These are phyloP conservation scores for Coilia nasus DNA, from an alignment of 2,797 vertebrate species.

Conservation along the genomic window DNA sequence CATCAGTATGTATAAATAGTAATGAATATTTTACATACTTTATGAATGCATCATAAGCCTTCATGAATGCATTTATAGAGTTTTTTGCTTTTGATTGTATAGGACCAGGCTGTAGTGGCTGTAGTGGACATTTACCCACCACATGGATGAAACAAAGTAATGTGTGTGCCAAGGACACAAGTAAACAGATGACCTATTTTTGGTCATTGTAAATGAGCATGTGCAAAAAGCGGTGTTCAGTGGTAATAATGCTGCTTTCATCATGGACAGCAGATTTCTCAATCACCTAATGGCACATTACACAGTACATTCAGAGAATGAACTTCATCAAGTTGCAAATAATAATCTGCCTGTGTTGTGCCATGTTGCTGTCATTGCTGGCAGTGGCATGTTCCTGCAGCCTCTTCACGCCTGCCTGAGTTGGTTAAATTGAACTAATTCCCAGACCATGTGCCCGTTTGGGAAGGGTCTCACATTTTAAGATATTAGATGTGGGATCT, in stretches of 20 bases:
- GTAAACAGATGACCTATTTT: not conserved
- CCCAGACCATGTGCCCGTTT: constrained; percentile 32
- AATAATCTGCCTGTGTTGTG: not conserved
- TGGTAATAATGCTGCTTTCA: not conserved
- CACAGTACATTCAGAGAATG: not conserved
- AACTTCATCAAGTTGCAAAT: not conserved
- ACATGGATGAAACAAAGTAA: not conserved
- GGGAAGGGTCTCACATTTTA: constrained; percentile 55
- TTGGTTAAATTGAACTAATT: constrained; percentile 50
- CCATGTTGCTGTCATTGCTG: not conserved
- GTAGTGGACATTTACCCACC: not conserved
- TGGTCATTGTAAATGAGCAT: no score
- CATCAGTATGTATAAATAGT: no score
- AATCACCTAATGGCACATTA: not conserved
- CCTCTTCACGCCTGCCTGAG: constrained; percentile 42
- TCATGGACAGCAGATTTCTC: not conserved
- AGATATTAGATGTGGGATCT: constrained; percentile 52
- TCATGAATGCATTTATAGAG: no score
- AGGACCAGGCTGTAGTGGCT: no score
- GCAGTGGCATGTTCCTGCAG: not conserved
- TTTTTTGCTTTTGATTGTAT: no score
- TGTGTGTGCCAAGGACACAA: not conserved
- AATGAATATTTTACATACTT: no score
- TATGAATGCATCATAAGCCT: no score
- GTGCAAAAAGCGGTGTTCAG: not conserved